phyloP scores from a whole-genome alignment of 1,140 invertebrate genomes.

The Batillaria attramentaria region DNA sequence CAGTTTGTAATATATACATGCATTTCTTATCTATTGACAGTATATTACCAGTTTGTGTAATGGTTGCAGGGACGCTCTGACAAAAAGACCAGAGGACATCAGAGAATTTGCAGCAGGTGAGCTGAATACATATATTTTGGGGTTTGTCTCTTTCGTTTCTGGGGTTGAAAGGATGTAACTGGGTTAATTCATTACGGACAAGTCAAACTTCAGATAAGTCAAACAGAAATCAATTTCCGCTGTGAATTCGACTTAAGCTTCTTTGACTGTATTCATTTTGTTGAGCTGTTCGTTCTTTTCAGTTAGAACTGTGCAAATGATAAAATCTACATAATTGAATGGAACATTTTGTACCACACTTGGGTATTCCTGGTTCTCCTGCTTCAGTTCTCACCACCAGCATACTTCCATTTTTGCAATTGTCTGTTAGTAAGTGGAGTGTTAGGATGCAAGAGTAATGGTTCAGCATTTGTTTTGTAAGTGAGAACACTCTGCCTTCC shows the following conservation, averaged over 20 bases:
- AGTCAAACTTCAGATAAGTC: too few relatives aligned
- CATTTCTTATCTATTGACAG: slow-evolving; percentile 1
- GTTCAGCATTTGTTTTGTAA: not conserved
- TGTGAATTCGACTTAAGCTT: not conserved
- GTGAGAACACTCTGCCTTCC: not conserved
- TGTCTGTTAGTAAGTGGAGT: not conserved
- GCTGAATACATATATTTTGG: slow-evolving; percentile 17
- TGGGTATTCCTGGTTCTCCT: too few relatives aligned
- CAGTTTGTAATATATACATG: not conserved
- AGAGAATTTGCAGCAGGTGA: slow-evolving; percentile 69
- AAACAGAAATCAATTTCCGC: not conserved
- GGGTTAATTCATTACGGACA: not conserved
- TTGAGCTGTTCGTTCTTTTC: not conserved
- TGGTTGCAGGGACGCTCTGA: slow-evolving; percentile 62
- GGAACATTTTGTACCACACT: too few relatives aligned
- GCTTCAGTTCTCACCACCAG: too few relatives aligned
- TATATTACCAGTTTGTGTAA: slow-evolving; percentile 37
- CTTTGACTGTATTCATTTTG: not conserved
- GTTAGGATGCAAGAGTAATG: not conserved
- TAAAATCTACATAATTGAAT: not conserved
- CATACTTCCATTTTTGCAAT: too few relatives aligned
- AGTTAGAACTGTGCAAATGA: not conserved
- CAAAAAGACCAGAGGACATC: slow-evolving; percentile 64
- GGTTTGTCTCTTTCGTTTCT: not conserved
- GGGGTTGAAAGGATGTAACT: not conserved